Evolutionary conservation across 2,113 vertebrate genomes (phyloP), one percentile per base, ranked within the genome.

Genomic region (Pygoscelis adeliae): DNA sequence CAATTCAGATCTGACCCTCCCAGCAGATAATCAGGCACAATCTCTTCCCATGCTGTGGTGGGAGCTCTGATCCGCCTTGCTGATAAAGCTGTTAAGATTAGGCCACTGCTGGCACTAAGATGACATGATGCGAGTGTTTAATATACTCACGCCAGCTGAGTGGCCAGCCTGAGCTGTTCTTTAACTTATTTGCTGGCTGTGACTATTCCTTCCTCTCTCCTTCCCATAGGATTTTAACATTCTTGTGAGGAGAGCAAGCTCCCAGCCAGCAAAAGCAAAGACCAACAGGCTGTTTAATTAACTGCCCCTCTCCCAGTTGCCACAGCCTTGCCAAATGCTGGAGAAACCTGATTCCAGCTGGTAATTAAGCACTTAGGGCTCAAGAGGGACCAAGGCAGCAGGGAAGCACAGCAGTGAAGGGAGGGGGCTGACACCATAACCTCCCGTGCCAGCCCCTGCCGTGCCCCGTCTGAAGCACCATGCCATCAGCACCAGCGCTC

Each of bases 161-260:
- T 92, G 95, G 96, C 58, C 93, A 63, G 46, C 42, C 83, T 21
- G 20, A 88, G 59, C 46, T 20, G 2, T 13, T 56, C 79, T 79
- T 62, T 18, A 87, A 42, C 87, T 83, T 50, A 25, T 30, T 66
- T 84, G 17, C 85, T 76, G 55, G 61, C 85, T 82, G 38, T 9
- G 47, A 83, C 65, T 92, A 77, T 72, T 82, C 85, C 70, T 92
- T 47, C 85, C 47, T 29, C 52, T 70, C 56, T 50, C 52, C 74
- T 94, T 96, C 94, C 90, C 86, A 18, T 13, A 42, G 80, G 89
- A 94, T 91, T 97, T 97, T 94, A 96, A 62, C 83, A 86, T 44
- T 55, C 46, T 62, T 6, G 17, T 21, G 81, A 92, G 76, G 46
- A 82, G 30, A 87, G 34, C 34, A 32, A 95, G 49, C 38, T 79